Percentiles rank a stretch among this genome's conserved stretches.
Evolutionary conservation across 2,113 vertebrate species (phyloP).

Genomic region (Paralichthys olivaceus): DNA sequence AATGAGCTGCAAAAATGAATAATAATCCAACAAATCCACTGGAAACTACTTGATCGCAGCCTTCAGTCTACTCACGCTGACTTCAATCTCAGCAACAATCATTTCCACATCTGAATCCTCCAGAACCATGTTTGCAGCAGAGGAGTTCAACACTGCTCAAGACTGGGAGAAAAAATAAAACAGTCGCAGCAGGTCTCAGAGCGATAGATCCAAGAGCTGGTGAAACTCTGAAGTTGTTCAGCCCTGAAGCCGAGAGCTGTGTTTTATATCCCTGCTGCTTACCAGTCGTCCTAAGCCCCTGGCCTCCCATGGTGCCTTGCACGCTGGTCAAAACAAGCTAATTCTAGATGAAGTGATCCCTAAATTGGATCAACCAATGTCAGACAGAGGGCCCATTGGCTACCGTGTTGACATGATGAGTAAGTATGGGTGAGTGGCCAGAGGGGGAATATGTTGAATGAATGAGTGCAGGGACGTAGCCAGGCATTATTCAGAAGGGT

Average conservation of each 20-base stretch:
- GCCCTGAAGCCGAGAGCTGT: conserved; percentile 43
- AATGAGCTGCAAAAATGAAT: not conserved
- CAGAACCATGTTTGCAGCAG: conserved; percentile 86
- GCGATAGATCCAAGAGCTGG: conserved; percentile 67
- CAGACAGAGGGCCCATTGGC: conserved; percentile 71
- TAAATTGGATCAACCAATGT: conserved; percentile 90
- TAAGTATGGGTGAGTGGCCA: not conserved
- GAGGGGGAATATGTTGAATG: conserved; percentile 4
- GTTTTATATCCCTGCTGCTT: conserved; percentile 85
- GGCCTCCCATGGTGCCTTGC: conserved; percentile 84
- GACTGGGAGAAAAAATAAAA: conserved; percentile 11
- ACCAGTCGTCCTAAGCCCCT: conserved; percentile 80
- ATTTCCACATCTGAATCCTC: conserved; percentile 85
- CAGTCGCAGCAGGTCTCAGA: conserved; percentile 22
- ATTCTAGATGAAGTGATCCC: conserved; percentile 85
- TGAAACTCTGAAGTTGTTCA: conserved; percentile 53
- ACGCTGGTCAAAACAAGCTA: conserved; percentile 85
- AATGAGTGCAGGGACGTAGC: not conserved
- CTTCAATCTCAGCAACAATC: conserved; percentile 85
- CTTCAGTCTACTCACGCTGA: conserved; percentile 84
- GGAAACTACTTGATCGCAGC: conserved; percentile 8
- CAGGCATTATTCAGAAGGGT: conserved; percentile 18
- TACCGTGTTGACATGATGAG: conserved; percentile 30
- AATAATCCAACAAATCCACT: conserved; percentile 17
- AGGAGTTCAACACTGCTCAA: conserved; percentile 24